phyloP scores from a whole-genome alignment of 2,888 invertebrate species.

The Tanaodytes sp. region DNA sequence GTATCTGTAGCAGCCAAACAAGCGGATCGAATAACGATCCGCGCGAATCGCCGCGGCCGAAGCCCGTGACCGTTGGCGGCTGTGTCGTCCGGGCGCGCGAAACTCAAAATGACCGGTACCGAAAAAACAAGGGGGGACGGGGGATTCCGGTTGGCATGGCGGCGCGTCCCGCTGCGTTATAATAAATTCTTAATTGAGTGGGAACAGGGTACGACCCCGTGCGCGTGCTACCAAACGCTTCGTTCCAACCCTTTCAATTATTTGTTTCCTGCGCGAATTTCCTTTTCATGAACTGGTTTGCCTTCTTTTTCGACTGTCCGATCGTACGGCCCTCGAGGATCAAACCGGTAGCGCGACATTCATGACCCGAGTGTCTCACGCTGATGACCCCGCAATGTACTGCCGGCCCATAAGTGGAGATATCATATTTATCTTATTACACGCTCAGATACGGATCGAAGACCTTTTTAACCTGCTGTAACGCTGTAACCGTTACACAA shows the following conservation, averaged over 20 bases:
- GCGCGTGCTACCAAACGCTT: constrained; percentile 61
- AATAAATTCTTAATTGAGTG: constrained; percentile 59
- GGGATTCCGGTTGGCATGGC: constrained; percentile 49
- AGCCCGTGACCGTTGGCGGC: too few species aligned
- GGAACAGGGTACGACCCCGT: constrained; percentile 53
- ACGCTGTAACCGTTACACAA: constrained; percentile 42
- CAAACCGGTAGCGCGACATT: constrained; percentile 61
- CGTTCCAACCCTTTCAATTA: constrained; percentile 53
- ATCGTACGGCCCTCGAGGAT: constrained; percentile 55
- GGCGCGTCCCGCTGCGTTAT: constrained; percentile 51
- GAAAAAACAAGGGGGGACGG: not conserved
- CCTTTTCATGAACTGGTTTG: constrained; percentile 53
- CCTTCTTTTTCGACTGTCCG: constrained; percentile 46
- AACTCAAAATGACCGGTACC: constrained; percentile 47
- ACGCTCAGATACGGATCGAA: constrained; percentile 41
- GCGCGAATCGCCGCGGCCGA: too few species aligned
- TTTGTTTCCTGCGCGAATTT: constrained; percentile 47
- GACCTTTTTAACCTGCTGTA: constrained; percentile 28
- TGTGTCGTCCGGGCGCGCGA: too few species aligned
- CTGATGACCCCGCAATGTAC: constrained; percentile 61
- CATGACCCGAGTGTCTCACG: constrained; percentile 67
- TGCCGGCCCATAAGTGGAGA: constrained; percentile 46
- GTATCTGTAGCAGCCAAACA: constrained; percentile 41
- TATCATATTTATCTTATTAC: constrained; percentile 54
- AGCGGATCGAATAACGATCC: constrained; percentile 58